phyloP scores from a whole-genome alignment of 2,113 vertebrate genomes.

The Erythrolamprus reginae region DNA sequence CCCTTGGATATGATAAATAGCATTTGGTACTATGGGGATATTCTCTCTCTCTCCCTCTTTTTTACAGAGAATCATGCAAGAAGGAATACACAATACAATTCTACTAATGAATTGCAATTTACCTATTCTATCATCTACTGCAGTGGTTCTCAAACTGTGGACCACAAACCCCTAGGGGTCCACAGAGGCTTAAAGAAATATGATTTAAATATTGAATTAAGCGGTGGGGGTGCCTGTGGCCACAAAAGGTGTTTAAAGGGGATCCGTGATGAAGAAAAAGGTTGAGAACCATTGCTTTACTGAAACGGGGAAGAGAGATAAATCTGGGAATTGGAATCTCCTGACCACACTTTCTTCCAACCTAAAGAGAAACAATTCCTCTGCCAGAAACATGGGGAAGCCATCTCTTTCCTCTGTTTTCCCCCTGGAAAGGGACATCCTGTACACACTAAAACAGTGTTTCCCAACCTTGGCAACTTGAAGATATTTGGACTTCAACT shows the following conservation, averaged over 20 bases:
- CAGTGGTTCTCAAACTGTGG: background rate
- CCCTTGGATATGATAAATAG: background rate
- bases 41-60: background rate
- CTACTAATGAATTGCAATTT: background rate
- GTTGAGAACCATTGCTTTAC: background rate
- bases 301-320: background rate
- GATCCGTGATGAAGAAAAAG: background rate
- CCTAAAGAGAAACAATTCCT: background rate
- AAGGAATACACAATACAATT: background rate
- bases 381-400: background rate
- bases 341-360: background rate
- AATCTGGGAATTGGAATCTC: background rate
- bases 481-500: too few species aligned
- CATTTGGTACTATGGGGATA: background rate
- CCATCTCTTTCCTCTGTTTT: background rate
- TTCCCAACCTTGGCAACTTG: too few species aligned
- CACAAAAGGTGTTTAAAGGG: background rate
- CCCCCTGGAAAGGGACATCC: background rate
- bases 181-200: background rate
- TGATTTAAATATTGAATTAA: background rate
- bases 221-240: background rate
- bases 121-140: background rate
- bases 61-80: background rate
- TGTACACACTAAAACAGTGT: background rate
- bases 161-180: background rate